Percentiles rank a stretch among this genome's conserved stretches.
phyloP scores from a whole-genome alignment of 2,797 vertebrate genomes.

The Aplochiton taeniatus region DNA sequence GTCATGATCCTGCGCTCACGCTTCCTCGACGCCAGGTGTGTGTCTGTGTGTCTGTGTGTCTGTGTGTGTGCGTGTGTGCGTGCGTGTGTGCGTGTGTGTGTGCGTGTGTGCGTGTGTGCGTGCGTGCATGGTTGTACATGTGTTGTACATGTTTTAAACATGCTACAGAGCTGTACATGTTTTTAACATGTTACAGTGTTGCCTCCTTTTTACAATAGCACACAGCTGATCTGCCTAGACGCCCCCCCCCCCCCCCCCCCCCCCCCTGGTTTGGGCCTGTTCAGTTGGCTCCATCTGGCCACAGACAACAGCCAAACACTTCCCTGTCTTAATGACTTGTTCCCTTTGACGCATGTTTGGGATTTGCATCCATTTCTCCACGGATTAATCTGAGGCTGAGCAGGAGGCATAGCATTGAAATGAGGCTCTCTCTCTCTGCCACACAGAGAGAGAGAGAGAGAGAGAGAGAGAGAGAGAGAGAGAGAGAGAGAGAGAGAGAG shows the following conservation, averaged over 20 bases:
- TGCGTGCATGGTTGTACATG: background rate
- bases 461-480: slow-evolving; percentile 18
- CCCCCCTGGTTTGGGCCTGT: slow-evolving; percentile 43
- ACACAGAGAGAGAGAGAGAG: background rate
- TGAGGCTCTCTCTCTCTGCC: slow-evolving; percentile 69
- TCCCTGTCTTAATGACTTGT: slow-evolving; percentile 69
- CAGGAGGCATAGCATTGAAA: slow-evolving; percentile 80
- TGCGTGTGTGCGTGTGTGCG: slow-evolving; percentile 7
- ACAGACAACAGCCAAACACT: no score
- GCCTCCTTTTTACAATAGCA: slow-evolving; percentile 11
- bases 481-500: slow-evolving; percentile 6
- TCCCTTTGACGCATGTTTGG: slow-evolving; percentile 71
- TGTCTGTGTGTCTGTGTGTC: slow-evolving; percentile 27
- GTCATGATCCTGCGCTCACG: slow-evolving; percentile 98
- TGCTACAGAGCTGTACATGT: no score
- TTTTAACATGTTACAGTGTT: slow-evolving; percentile 30
- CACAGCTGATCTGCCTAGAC: background rate
- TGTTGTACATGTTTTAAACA: slow-evolving; percentile 17
- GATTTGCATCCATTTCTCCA: slow-evolving; percentile 80
- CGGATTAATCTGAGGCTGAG: slow-evolving; percentile 76
- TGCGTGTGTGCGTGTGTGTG: slow-evolving; percentile 9
- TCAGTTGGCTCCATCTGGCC: slow-evolving; percentile 34
- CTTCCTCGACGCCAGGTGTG: slow-evolving; percentile 93
- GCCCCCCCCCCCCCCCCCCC: slow-evolving; percentile 23
- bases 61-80: slow-evolving; percentile 4